Evolutionary conservation across 2,113 vertebrate species (phyloP).

Genomic region (Rafetus swinhoei): DNA sequence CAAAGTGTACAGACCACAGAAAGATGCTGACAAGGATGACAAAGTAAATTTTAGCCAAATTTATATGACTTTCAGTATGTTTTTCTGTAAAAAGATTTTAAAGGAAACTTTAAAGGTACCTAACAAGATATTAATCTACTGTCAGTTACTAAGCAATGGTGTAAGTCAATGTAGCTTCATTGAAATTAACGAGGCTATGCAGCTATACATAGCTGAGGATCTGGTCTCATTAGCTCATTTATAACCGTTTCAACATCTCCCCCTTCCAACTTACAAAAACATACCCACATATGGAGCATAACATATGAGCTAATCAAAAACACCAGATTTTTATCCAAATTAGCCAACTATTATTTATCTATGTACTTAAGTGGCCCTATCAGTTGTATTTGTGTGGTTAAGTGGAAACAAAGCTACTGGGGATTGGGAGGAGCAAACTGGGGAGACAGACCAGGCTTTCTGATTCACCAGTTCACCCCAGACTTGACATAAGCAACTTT

Average conservation of each 20-base stretch:
- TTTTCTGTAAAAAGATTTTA: background rate
- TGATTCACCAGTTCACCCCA: background rate
- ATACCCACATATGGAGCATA: background rate
- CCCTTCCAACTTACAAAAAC: background rate
- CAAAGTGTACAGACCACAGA: background rate
- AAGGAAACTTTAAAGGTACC: background rate
- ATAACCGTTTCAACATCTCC: background rate
- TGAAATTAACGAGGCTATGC: background rate
- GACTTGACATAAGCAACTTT: background rate
- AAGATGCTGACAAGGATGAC: background rate
- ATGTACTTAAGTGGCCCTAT: background rate
- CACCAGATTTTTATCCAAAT: background rate
- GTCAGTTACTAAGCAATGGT: background rate
- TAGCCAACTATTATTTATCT: background rate
- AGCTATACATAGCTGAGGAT: background rate
- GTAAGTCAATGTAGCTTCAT: background rate
- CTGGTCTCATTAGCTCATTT: background rate
- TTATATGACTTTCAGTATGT: background rate
- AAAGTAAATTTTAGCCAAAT: background rate
- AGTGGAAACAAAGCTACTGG: background rate
- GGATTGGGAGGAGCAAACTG: background rate
- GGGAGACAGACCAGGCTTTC: background rate
- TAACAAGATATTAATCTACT: background rate
- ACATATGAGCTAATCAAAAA: background rate
- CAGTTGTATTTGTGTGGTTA: background rate